Evolutionary conservation across 2,888 invertebrate genomes (phyloP), one percentile per base, ranked within the genome.

Genomic region (Panzeria rudis): DNA sequence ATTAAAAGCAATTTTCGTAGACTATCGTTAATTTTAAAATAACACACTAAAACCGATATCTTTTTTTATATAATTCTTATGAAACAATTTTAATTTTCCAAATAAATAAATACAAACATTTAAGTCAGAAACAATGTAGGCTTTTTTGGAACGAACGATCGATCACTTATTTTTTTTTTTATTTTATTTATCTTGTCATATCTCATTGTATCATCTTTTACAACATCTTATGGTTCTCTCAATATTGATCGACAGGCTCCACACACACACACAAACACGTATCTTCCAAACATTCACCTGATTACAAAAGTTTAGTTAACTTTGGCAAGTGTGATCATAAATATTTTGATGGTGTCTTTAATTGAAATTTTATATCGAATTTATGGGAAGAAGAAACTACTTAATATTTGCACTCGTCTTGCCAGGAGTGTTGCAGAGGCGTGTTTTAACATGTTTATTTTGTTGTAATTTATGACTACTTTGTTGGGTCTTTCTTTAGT

Each of bases 281-380:
- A 17, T 23, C 4, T 32, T 38, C 9, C 25, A 8, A 6, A 23
- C 52, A 69, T 9, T 52, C 61, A 44, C 44, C 47, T 59, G 59
- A 54, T 59, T 29, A 2, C 50, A 47, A 35, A 54, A 68, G 25
- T 59, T 47, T 9, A 25, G 35, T 29, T 29, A 4, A 17, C 3
- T 38, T 41, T 41, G 32, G 35, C 62, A 69, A 69, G 71, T 80
- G 75, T 66, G 80, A 80, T 80, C 76, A n/a, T 17, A 54, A 20
- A 84, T 84, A 71, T 84, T 84, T 79, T 84, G 84, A 84, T 64
- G 64, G 71, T 71, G 71, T 80, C 11, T 72, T 61, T 84, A 84
- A 84, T 80, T 80, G 84, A 84, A 80, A 76, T 76, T 84, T 54
- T 68, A 83, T 75, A 83, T 72, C 38, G 71, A 64, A 35, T 84